Evolutionary conservation across 2,797 vertebrate genomes (phyloP), one percentile per base, ranked within the genome.

Genomic region (Parotocinclus haroldoi): DNA sequence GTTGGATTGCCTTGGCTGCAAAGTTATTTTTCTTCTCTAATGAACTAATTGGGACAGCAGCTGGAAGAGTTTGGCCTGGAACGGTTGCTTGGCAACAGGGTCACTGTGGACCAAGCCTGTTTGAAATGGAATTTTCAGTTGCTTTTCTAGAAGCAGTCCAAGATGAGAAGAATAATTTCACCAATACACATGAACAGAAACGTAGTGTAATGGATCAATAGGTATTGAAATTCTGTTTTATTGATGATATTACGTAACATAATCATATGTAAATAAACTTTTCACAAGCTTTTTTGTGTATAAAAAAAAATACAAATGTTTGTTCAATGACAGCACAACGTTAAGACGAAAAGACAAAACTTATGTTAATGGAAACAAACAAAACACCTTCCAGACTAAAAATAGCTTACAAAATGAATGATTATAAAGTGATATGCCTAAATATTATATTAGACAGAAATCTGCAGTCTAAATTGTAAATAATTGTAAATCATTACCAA

Each of bases 1-100:
- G 62, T 45, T 58, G 56, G 62, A 74, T 67, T 60, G 58, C 38
- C 66, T 65, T 69, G 66, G 63, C 66, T 63, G 53, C 67, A 73
- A 71, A 68, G 83, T 88, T 84, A 84, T 81, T 85, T 82, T 76
- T 82, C 75, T 72, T 82, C 79, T 82, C 49, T 72, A 46, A 70
- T 77, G 68, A 79, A 84, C 85, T 88, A 87, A 88, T 84, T 87
- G 77, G 84, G 81, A 82, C 81, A 82, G 77, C 84, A 85, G 83
- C 81, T 84, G 80, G 79, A 80, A 73, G 74, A 78, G 74, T 77
- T 75, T 79, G 79, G 81, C 81, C 66, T 81, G 78, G 74, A 62
- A 53, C 71, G 73, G 86, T 89, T 88, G 84, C 86, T 72, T 86
- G 78, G 88, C 83, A 88, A 89, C 85, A 18, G 69, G 73, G 78